Percentiles rank a stretch among this genome's conserved stretches.
These are phyloP conservation scores for Channa maculata DNA, from an alignment of 2,113 vertebrate species.

Conservation along the genomic window DNA sequence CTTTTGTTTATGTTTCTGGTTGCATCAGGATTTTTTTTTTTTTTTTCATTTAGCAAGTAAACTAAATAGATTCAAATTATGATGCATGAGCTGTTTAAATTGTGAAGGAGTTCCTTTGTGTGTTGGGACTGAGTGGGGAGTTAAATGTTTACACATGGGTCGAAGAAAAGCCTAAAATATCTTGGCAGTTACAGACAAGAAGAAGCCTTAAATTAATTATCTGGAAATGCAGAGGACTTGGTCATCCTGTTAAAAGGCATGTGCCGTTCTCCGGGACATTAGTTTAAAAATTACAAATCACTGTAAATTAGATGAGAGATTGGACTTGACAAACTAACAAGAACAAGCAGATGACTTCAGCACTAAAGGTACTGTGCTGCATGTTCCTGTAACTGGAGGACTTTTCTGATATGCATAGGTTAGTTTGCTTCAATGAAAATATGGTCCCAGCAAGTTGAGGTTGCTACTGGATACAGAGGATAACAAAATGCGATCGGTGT, in stretches of 20 bases:
- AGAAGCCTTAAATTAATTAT: not conserved
- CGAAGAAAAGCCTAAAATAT: conserved; percentile 5
- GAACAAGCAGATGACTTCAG: too few species aligned
- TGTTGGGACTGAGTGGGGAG: not conserved
- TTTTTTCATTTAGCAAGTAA: too few species aligned
- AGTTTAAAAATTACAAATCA: not conserved
- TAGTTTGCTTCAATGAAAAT: not conserved
- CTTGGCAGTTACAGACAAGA: not conserved
- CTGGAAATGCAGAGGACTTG: not conserved
- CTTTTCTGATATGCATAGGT: too few species aligned
- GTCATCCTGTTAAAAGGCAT: not conserved
- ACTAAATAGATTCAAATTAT: not conserved
- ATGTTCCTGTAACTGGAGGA: too few species aligned
- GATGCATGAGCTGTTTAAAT: not conserved
- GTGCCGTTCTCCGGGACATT: not conserved
- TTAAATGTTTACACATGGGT: conserved; percentile 6
- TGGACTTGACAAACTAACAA: too few species aligned
- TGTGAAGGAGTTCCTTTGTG: not conserved
- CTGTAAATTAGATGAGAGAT: not conserved
- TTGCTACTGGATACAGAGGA: too few species aligned
- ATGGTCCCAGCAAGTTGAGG: not conserved
- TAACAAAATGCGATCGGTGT: too few species aligned
- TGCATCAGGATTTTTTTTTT: too few species aligned
- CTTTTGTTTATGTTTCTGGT: too few species aligned
- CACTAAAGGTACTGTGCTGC: too few species aligned